Percentiles rank a stretch among this genome's conserved stretches.
Conservation (phyloP, 64 coral and sea anemone species). For the Actinia tenebrosa region DNA sequence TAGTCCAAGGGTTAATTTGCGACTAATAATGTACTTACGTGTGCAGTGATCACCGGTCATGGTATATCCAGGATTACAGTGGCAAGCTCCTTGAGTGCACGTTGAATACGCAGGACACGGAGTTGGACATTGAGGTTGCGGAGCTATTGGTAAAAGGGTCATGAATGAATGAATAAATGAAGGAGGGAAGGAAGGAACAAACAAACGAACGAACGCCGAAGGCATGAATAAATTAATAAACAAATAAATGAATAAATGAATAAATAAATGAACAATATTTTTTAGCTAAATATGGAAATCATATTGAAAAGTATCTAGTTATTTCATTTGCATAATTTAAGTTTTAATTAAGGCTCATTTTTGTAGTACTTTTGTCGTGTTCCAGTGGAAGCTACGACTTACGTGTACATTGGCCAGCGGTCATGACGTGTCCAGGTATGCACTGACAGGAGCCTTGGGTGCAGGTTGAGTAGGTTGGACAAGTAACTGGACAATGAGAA, state of each 20-base stretch:
- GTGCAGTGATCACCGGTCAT: conserved; percentile 74
- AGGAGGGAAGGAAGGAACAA: too few relatives aligned
- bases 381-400: conserved; percentile 15
- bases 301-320: too few relatives aligned
- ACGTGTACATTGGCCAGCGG: conserved; percentile 59
- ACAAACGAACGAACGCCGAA: too few relatives aligned
- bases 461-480: conserved; percentile 67
- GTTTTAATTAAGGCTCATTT: too few relatives aligned
- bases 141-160: neutral
- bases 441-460: conserved; percentile 62
- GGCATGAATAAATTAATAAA: too few relatives aligned
- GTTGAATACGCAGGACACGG: conserved; percentile 63
- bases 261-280: too few relatives aligned
- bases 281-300: too few relatives aligned
- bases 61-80: conserved; percentile 67
- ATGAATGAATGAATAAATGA: too few relatives aligned
- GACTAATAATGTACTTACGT: conserved; percentile 46
- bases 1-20: too few relatives aligned
- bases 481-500: conserved; percentile 34
- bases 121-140: conserved; percentile 32
- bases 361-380: too few relatives aligned
- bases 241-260: too few relatives aligned
- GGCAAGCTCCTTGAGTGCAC: conserved; percentile 65
- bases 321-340: too few relatives aligned
- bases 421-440: conserved; percentile 81